Base-by-base conservation (phyloP, 2,113 vertebrate genomes). In the Equus quagga region DNA sequence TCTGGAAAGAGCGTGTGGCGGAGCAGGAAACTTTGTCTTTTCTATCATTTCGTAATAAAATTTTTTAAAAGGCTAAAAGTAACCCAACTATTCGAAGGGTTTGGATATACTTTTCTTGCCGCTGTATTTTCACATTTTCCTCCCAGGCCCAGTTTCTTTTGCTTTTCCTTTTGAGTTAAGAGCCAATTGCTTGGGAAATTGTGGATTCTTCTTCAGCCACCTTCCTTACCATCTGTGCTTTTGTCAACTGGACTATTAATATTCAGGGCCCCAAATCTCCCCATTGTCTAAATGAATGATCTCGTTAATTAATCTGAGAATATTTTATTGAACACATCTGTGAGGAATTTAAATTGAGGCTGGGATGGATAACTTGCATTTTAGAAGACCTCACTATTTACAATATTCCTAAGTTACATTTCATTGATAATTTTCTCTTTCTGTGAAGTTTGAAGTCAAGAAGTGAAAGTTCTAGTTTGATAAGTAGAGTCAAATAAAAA, bases 171-270 rank as follows among this genome's bases (percentile, higher is more conserved):
- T 70, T 94, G 97, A 97, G 97, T 86, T 1, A 28, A 33, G 64
- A 60, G 94, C 97, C 96, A 96, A 58, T 8, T 49, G 80, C 97
- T 98, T 96, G 89, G 97, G 79, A 64, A n/a, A 19, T 0, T 95
- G 96, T 92, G 96, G 86, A 70, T 92, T 98, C 96, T 98, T 97
- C 97, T 98, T 97, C 96, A 88, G n/a, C 36, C 89, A 67, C 85
- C 56, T 95, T 97, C 98, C 86, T 49, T 0, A 41, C 96, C 95
- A 62, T 97, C 96, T 97, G 78, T 91, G 89, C 96, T 82, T 60
- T 96, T 97, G 95, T 97, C 80, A 33, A 7, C 28, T 70, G 36
- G 81, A 90, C 70, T 97, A 91, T 95, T 96, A 92, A 24, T 49
- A 60, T 70, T 46, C 49, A 54, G 46, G 64, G 2, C n/a, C 83